Base-by-base conservation (phyloP, 2,797 vertebrate genomes). In the Caiman crocodilus region DNA sequence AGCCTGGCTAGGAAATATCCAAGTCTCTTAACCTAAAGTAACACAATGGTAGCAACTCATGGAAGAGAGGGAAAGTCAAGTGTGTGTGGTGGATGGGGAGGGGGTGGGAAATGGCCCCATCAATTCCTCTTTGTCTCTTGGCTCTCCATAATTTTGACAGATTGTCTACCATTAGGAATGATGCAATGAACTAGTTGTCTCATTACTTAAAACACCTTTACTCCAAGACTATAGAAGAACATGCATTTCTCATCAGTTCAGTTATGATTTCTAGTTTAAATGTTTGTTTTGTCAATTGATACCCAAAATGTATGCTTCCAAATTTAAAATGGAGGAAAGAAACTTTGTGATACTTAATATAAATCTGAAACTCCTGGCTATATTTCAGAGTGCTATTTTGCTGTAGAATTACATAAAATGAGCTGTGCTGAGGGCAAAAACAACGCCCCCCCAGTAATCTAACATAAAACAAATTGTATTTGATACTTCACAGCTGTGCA, bases 401-500 rank as follows among this genome's bases (percentile, higher is more conserved):
- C 55, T 82, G 30, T 16, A 35, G 87, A 92, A 97, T 92, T 91
- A 79, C 9, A 82, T 76, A 61, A 87, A 88, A 87, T 95, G 88
- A 87, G 7, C 69, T 87, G 69, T 90, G 23, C 35, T 26, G 55
- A 89, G 82, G 35, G 85, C 61, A 63, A 92, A 95, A 94, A 95
- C 85, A 95, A 50, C n/a, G n/a, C n/a, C 90, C 74, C 74, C 13
- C 55, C n/a, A n/a, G 25, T 75, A 75, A 84, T 30, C 83, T 88
- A 50, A 50, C 42, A 50, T 58, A 64, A 35, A 79, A 67, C 58
- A 94, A 94, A 96, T 95, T 96, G 85, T 88, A 69, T 90, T 85
- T 94, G 93, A 95, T 96, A 91, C 96, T 95, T 94, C 76, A 65
- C 93, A 83, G 56, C 82, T 63, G 32, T 59, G 78, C 76, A 76